Base-by-base conservation (phyloP, 2,888 invertebrate species). In the Cantharis rustica region DNA sequence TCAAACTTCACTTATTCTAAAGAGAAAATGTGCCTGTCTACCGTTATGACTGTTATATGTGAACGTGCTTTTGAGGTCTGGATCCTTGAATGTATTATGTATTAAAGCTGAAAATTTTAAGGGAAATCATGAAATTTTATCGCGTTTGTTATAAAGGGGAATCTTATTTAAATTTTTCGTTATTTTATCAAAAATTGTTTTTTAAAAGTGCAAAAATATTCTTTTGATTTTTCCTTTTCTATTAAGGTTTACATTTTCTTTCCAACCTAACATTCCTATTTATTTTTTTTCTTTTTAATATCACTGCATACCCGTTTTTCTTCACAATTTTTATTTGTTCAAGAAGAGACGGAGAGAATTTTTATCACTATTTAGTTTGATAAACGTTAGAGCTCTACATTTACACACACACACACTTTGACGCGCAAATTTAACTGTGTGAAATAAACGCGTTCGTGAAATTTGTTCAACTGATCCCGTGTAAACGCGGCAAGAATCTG, bases 11-110 rank as follows among this genome's bases (percentile, higher is more conserved):
- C 64, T 66, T 66, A 66, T 66, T 17, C 23, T 66, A 66, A 66
- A 66, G 64, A 66, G 64, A 66, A 66, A 66, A 66, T 66, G 64
- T 66, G 64, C 23, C 64, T 66, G 64, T 66, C 64, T 66, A 66
- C 64, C 64, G 64, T 66, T 66, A 66, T 66, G 64, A 66, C 64
- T 66, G 17, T 66, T 66, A 66, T 66, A 66, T 66, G 64, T 66
- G 64, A 66, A 16, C 64, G 64, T 23, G 64, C 64, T 66, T 66
- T 66, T 66, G 20, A 47, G 47, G 47, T n/a, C 47, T 47, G 47
- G 47, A 20, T 66, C 23, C 64, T 66, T 66, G 64, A 66, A 66
- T 66, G 20, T 66, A 66, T 66, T 66, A 66, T 20, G 64, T n/a
- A 20, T 66, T 66, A 20, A 20, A 17, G 47, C 47, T 47, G 47